phyloP scores from a whole-genome alignment of 1,140 invertebrate genomes.

The Eumeta japonica region DNA sequence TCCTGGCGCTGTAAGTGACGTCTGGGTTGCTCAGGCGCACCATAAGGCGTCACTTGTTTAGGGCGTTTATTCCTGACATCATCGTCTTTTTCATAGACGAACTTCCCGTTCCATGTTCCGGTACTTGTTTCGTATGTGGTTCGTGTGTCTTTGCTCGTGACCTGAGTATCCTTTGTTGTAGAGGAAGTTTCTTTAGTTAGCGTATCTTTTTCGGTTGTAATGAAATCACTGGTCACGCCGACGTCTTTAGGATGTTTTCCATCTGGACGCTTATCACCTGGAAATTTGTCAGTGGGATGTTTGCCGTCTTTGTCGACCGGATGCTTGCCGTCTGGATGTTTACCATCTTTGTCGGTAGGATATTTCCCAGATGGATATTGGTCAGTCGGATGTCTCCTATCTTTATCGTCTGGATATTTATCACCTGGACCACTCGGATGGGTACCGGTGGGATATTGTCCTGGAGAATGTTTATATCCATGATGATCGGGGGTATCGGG shows the following conservation, averaged over 20 bases:
- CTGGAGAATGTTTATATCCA: constrained; percentile 1
- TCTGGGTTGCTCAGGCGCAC: constrained; percentile 38
- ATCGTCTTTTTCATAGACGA: constrained; percentile 44
- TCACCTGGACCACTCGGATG: too few species aligned
- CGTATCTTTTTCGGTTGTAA: constrained; percentile 36
- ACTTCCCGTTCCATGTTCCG: constrained; percentile 50
- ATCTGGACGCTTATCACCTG: constrained; percentile 1
- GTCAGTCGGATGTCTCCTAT: background rate
- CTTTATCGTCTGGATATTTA: constrained; percentile 19
- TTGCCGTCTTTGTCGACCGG: background rate
- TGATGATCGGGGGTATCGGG: background rate
- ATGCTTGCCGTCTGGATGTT: background rate
- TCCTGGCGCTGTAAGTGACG: constrained; percentile 49
- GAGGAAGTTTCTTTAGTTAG: constrained; percentile 32
- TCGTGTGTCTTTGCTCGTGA: constrained; percentile 41
- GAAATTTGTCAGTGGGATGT: constrained; percentile 21
- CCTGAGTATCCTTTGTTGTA: constrained; percentile 10
- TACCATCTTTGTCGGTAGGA: constrained; percentile 16
- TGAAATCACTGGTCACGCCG: constrained; percentile 33
- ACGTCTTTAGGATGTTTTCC: constrained; percentile 26
- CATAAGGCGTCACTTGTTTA: constrained; percentile 46
- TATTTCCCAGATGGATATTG: constrained; percentile 8
- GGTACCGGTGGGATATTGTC: too few species aligned
- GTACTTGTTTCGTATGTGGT: constrained; percentile 49
- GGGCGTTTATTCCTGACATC: constrained; percentile 37